A percentile compares a stretch with the other conserved stretches of the same genome.
phyloP scores from a whole-genome alignment of 2,797 vertebrate genomes.

The Pipistrellus pipistrellus region DNA sequence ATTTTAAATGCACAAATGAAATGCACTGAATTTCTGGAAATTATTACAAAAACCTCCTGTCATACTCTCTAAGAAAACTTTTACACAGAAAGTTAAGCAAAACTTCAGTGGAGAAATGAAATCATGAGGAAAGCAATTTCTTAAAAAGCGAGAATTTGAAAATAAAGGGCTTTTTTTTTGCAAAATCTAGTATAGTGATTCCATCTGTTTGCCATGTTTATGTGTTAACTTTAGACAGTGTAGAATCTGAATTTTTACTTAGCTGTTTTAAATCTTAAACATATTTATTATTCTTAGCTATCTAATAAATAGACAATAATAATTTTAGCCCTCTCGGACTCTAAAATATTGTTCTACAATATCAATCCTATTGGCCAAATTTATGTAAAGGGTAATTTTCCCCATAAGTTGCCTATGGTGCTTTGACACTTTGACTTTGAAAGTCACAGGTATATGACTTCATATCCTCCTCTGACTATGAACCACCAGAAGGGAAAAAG shows the following conservation, averaged over 20 bases:
- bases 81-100: not conserved
- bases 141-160: conserved; percentile 26
- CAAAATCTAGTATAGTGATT: not conserved
- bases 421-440: not conserved
- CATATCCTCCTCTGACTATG: not conserved
- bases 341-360: not conserved
- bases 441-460: not conserved
- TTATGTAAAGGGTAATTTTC: not conserved
- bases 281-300: not conserved
- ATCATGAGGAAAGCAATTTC: not conserved
- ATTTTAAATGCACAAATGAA: conserved; percentile 19
- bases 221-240: not conserved
- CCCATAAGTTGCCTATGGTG: not conserved
- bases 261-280: not conserved
- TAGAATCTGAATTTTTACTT: not conserved
- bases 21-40: not conserved
- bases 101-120: conserved; percentile 28
- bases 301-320: not conserved
- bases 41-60: not conserved
- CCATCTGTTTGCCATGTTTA: not conserved
- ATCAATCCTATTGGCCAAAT: not conserved
- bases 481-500: not conserved
- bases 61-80: not conserved
- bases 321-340: not conserved
- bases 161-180: not conserved